Evolutionary conservation across 2,113 vertebrate genomes (phyloP), one percentile per base, ranked within the genome.

Genomic region (Ptilonorhynchus violaceus): DNA sequence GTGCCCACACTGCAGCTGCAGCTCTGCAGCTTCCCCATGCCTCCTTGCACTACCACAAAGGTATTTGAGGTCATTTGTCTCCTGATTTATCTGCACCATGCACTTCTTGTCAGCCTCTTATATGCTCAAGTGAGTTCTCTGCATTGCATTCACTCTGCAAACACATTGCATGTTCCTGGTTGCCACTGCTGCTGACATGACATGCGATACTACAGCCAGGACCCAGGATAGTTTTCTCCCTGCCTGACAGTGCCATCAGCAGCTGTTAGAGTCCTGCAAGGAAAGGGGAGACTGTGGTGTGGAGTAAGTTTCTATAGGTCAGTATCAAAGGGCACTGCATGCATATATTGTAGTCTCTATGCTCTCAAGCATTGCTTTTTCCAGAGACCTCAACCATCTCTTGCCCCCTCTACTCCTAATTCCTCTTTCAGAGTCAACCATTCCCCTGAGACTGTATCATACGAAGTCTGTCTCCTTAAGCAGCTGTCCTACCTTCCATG

Each of bases 141-240:
- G 1, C 18, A 3, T 24, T 70, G 64, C 25, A 39, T 77, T 59
- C 23, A 8, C 28, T 8, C 42, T 41, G 37, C 37, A 63, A 87
- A 58, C n/a, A n/a, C 0, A 0, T 47, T 67, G 37, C 23, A 5
- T 7, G 58, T 50, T 35, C 22, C n/a, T 24, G 47, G 33, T 74
- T 91, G 56, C 28, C 23, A 10, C 55, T 66, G 22, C 25, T 82
- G 70, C 39, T 91, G 93, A 56, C 25, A 21, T 0, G n/a, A 41
- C 31, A 41, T 49, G 50, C 69, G 72, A 76, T 42, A 37, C 21
- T 66, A 66, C 27, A 64, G 33, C 8, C 31, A n/a, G 50, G 55
- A 41, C 47, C 41, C 28, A 9, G 24, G 24, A 74, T 35, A 70
- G 18, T 33, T 83, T 63, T 75, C 52, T 80, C 12, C 35, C 35